Conservation (phyloP, 2,113 vertebrate genomes). For the Girardinichthys multiradiatus region DNA sequence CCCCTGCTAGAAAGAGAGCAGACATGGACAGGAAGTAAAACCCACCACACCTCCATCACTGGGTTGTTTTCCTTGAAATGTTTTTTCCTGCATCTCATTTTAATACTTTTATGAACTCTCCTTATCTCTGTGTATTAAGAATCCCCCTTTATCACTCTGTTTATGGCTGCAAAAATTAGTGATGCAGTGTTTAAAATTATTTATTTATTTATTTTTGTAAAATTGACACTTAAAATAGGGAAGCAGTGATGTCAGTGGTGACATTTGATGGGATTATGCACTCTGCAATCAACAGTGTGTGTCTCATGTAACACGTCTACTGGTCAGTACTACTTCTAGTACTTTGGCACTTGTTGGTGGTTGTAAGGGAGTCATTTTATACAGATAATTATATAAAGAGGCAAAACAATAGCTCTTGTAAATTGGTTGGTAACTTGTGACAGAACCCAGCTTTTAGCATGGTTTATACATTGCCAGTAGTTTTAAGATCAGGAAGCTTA, state of each 20-base stretch:
- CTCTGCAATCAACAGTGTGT: no score
- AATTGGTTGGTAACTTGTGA: no score
- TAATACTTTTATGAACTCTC: not conserved
- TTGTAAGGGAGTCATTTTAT: not conserved
- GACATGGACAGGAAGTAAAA: constrained; percentile 45
- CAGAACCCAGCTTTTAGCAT: no score
- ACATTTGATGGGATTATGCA: no score
- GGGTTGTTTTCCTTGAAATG: not conserved
- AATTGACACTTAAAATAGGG: not conserved
- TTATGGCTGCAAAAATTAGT: not conserved
- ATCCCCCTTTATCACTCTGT: not conserved
- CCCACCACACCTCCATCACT: not conserved
- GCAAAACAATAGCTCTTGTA: not conserved
- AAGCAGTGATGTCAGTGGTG: no score
- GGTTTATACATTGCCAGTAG: no score
- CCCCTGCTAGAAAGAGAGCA: not conserved
- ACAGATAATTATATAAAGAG: not conserved
- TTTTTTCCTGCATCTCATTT: not conserved
- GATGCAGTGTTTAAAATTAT: not conserved
- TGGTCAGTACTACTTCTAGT: no score
- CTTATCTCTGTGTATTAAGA: not conserved
- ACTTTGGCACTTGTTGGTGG: not conserved
- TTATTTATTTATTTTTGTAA: not conserved
- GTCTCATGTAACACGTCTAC: no score
- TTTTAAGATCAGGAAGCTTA: no score